phyloP scores from a whole-genome alignment of 2,888 invertebrate species.

The Parasteatoda lunata region DNA sequence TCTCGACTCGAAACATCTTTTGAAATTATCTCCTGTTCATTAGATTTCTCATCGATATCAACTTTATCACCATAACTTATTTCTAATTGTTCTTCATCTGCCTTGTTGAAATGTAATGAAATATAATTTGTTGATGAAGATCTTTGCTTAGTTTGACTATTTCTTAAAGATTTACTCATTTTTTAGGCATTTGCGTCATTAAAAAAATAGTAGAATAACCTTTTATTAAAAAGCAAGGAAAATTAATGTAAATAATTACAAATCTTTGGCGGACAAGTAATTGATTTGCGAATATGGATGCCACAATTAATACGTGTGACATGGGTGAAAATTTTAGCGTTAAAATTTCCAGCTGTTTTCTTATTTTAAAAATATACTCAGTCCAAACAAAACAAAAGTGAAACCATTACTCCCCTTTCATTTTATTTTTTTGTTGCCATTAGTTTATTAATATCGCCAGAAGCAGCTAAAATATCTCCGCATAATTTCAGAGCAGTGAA shows the following conservation, averaged over 20 bases:
- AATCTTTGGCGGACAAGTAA: background rate
- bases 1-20: background rate
- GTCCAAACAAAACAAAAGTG: no score
- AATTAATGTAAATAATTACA: background rate
- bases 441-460: no score
- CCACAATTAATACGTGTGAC: no score
- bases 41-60: background rate
- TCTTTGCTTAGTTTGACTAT: constrained; percentile 30
- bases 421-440: no score
- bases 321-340: no score
- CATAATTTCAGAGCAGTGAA: no score
- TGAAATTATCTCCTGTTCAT: constrained; percentile 3
- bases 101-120: constrained; percentile 65
- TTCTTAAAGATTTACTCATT: constrained; percentile 51
- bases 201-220: background rate
- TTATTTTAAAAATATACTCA: no score
- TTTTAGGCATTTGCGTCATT: background rate
- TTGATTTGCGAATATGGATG: no score
- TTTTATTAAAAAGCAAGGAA: background rate
- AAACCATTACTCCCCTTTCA: no score
- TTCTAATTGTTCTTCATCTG: constrained; percentile 65
- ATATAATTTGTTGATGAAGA: constrained; percentile 48
- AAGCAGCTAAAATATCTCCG: no score
- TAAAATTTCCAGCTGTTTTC: no score
- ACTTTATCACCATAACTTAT: constrained; percentile 44